Conservation (phyloP, 2,888 invertebrate species). For the Luperina testacea region DNA sequence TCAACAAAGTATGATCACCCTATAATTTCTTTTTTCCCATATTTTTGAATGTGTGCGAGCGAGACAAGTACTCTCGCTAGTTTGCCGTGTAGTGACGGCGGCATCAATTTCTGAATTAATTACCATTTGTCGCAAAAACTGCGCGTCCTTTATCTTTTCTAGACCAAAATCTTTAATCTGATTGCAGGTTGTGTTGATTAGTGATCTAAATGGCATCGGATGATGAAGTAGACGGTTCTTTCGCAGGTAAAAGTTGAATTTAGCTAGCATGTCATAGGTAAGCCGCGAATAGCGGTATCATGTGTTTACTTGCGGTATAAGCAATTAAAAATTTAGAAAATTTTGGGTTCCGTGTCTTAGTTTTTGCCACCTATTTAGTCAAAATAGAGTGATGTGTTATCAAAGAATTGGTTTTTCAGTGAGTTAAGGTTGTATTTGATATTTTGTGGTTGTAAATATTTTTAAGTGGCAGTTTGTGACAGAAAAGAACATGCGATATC, state of each 20-base stretch:
- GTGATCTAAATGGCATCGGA: constrained; percentile 94
- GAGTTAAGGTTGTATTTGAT: constrained; percentile 80
- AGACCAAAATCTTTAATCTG: constrained; percentile 84
- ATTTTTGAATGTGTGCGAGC: constrained; percentile 72
- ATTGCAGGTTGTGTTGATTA: constrained; percentile 81
- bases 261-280: constrained; percentile 90
- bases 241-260: constrained; percentile 93
- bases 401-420: constrained; percentile 67
- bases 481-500: constrained; percentile 92
- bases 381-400: constrained; percentile 65
- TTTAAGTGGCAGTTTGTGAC: constrained; percentile 90
- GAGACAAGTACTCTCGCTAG: constrained; percentile 83
- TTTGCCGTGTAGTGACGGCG: constrained; percentile 88
- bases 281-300: constrained; percentile 91
- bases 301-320: constrained; percentile 90
- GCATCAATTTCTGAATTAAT: constrained; percentile 91
- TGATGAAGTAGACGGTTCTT: constrained; percentile 96
- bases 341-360: constrained; percentile 73
- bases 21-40: constrained; percentile 75
- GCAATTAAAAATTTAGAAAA: constrained; percentile 89
- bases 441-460: constrained; percentile 88
- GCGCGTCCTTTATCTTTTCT: constrained; percentile 90
- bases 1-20: constrained; percentile 55
- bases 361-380: constrained; percentile 61
- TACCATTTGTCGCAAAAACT: constrained; percentile 91